Evolutionary conservation across 53 echinoderm and acorn worm species (phyloP).

Genomic region (Echinarachnius parma): DNA sequence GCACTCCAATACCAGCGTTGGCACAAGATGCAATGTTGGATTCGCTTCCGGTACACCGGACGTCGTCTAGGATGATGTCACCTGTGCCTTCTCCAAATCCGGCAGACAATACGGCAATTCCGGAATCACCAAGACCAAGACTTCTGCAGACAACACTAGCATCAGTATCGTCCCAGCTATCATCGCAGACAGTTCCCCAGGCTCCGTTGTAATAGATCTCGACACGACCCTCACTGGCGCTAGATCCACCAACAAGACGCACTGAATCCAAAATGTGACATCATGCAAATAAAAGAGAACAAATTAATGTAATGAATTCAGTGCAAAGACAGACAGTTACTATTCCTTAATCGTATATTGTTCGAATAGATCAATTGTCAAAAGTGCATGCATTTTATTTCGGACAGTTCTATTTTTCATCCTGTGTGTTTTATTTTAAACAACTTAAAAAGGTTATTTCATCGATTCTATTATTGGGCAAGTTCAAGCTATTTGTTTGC

Average conservation of each 20-base stretch:
- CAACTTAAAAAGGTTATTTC: no score
- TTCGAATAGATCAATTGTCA: no score
- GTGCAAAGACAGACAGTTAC: no score
- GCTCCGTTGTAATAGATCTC: constrained; percentile 40
- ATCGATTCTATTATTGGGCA: no score
- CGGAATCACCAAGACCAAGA: constrained; percentile 40
- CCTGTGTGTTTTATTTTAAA: no score
- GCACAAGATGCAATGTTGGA: constrained; percentile 34
- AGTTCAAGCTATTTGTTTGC: no score
- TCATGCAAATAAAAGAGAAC: no score
- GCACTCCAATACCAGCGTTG: constrained; percentile 13
- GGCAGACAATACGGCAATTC: constrained; percentile 1
- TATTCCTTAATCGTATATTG: no score
- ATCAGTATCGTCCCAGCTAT: constrained; percentile 36
- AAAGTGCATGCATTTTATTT: no score
- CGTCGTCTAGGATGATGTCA: constrained; percentile 48
- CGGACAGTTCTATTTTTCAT: no score
- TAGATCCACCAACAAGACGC: constrained; percentile 13
- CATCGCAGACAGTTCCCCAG: constrained; percentile 69
- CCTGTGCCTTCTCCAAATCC: constrained; percentile 49
- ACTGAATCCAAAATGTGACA: no score
- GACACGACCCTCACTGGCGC: constrained; percentile 37
- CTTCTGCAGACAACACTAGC: constrained; percentile 47
- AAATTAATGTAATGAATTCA: no score
- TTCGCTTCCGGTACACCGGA: constrained; percentile 52